A percentile compares a stretch with the other conserved stretches of the same genome.
Evolutionary conservation across 2,113 vertebrate genomes (phyloP).

Genomic region (Stigmatopora argus): DNA sequence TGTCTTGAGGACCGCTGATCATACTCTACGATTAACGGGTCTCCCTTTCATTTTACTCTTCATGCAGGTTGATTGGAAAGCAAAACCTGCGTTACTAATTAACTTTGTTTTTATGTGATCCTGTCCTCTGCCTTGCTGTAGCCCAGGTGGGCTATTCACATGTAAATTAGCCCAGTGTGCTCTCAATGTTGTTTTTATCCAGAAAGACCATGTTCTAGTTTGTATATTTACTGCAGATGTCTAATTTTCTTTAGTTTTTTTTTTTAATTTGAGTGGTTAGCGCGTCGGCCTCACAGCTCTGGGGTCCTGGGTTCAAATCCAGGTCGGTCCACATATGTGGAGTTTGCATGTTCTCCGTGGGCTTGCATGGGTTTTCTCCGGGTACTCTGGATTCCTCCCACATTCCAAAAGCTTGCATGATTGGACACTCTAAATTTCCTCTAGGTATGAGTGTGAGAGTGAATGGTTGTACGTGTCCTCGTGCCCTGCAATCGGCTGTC

Average conservation of each 20-base stretch:
- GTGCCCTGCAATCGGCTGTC: too few species aligned
- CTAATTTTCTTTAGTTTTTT: background rate
- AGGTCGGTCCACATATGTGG: too few species aligned
- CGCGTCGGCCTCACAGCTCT: too few species aligned
- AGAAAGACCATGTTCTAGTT: background rate
- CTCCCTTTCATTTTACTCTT: background rate
- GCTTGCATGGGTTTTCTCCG: too few species aligned
- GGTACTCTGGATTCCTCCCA: too few species aligned
- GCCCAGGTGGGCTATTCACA: conserved; percentile 24
- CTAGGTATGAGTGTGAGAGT: too few species aligned
- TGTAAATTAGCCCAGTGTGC: conserved; percentile 20
- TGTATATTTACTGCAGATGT: background rate
- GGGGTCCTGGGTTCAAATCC: too few species aligned
- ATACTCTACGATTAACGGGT: conserved; percentile 1
- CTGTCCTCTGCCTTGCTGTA: conserved; percentile 29
- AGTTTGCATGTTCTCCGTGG: too few species aligned
- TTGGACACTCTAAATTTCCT: too few species aligned
- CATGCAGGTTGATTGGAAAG: background rate
- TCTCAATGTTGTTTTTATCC: conserved; percentile 4
- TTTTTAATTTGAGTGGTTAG: too few species aligned
- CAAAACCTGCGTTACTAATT: conserved; percentile 27
- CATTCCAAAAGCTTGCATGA: too few species aligned
- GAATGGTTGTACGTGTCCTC: too few species aligned
- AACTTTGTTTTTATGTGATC: conserved; percentile 35
- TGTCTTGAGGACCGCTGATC: conserved; percentile 35